Base-by-base conservation (phyloP, 92 coral and sea anemone species). In the Hydrozoanthus gracilis region DNA sequence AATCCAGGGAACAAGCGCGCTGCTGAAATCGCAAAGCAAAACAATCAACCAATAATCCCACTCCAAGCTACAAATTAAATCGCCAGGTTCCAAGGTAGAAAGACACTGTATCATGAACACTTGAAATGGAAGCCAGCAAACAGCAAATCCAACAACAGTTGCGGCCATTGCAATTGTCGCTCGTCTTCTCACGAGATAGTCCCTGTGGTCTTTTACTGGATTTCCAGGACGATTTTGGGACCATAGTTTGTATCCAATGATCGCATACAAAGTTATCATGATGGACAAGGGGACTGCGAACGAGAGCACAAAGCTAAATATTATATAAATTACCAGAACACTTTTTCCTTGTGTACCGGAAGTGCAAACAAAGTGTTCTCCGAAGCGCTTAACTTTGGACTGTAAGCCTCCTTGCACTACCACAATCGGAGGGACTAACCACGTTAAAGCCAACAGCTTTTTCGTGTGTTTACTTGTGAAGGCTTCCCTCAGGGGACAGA, bases 201-300 rank as follows among this genome's bases (percentile, higher is more conserved):
- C 82, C 27, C 82, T 58, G 8, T 54, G 69, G 15, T 76, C 35
- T 10, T 14, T 54, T 15, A 4, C 48, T 14, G n/a, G 67, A 56
- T 56, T 77, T 77, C 51, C 15, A 14, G 50, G 51, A 56, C 51
- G 82, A 51, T 39, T 56, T 17, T 56, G 82, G 82, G 82, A 58
- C 82, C 82, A 77, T 56, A 77, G 69, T 77, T 55, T 77, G 66
- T 56, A 77, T 15, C 68, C 82, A 47, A 55, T 77, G 18, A 16
- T 16, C 3, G 50, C n/a, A 77, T 56, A 77, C 5, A 77, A 51
- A 56, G 48, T 17, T 60, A 77, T 7, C 82, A 77, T 77, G 9
- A 55, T 45, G 13, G 44, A 12, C 15, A 77, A 50, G 15, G 82
- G 68, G 44, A 77, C 35, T n/a, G 47, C 51, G 9, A 77, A 55